Evolutionary conservation across 2,797 vertebrate genomes (phyloP).

Genomic region (Emys orbicularis): DNA sequence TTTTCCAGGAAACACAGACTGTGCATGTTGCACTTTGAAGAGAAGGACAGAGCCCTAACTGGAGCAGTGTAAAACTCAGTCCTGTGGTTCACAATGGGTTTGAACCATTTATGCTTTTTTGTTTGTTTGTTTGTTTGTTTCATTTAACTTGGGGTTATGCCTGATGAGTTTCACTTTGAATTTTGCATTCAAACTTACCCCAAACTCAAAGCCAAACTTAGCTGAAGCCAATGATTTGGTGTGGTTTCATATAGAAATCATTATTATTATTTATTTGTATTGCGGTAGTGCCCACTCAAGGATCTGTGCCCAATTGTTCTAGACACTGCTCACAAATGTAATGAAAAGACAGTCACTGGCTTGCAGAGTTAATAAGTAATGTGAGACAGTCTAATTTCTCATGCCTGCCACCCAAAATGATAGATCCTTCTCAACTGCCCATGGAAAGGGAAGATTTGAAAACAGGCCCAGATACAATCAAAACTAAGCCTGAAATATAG

Average conservation of each 20-base stretch:
- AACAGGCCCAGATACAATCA: not conserved
- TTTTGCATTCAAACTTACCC: not conserved
- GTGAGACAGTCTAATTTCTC: not conserved
- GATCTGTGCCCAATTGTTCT: not conserved
- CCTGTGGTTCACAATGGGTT: not conserved
- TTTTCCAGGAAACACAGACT: not conserved
- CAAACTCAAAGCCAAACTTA: not conserved
- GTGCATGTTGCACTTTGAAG: not conserved
- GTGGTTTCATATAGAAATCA: not conserved
- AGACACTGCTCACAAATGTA: not conserved
- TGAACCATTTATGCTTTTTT: not conserved
- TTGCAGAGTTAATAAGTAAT: not conserved
- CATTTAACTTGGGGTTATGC: not conserved
- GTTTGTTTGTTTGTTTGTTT: not conserved
- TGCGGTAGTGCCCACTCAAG: not conserved
- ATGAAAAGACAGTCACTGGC: not conserved
- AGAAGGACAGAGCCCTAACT: not conserved
- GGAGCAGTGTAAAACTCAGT: not conserved
- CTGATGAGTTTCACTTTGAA: not conserved
- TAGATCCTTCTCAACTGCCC: not conserved
- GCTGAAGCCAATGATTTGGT: not conserved
- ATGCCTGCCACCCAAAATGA: not conserved
- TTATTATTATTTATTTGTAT: not conserved
- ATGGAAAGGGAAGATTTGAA: not conserved
- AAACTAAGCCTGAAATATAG: slow-evolving; percentile 3